These are phyloP conservation scores for Conus betulinus DNA, from an alignment of 1,140 invertebrate species.

Conservation along the genomic window DNA sequence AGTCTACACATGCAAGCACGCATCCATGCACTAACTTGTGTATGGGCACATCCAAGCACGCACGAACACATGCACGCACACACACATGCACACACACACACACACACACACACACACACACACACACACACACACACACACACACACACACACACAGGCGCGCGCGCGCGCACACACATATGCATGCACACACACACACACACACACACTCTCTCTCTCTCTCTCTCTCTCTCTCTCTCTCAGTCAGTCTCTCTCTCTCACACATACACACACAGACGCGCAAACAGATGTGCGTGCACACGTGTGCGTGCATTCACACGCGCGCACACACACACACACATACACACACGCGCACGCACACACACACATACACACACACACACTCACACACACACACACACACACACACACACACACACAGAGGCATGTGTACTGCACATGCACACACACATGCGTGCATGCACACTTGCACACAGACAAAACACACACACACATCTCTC, in stretches of 20 bases:
- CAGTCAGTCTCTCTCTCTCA: conserved; percentile 13
- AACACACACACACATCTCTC: too few relatives aligned
- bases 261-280: too few relatives aligned
- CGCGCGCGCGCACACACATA: not conserved
- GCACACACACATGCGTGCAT: too few relatives aligned
- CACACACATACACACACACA: too few relatives aligned
- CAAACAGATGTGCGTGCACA: too few relatives aligned
- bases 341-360: too few relatives aligned
- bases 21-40: not conserved
- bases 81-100: not conserved
- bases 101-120: not conserved
- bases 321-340: too few relatives aligned
- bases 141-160: not conserved
- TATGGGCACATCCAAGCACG: not conserved
- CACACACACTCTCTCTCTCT: conserved; percentile 23
- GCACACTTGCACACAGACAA: too few relatives aligned
- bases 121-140: not conserved
- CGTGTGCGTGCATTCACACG: too few relatives aligned
- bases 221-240: conserved; percentile 32
- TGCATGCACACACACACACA: not conserved
- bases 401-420: too few relatives aligned
- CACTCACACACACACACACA: too few relatives aligned
- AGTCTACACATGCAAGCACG: not conserved
- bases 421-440: too few relatives aligned
- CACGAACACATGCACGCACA: not conserved